Base-by-base conservation (phyloP, 2,797 vertebrate species). In the Lerista edwardsae region DNA sequence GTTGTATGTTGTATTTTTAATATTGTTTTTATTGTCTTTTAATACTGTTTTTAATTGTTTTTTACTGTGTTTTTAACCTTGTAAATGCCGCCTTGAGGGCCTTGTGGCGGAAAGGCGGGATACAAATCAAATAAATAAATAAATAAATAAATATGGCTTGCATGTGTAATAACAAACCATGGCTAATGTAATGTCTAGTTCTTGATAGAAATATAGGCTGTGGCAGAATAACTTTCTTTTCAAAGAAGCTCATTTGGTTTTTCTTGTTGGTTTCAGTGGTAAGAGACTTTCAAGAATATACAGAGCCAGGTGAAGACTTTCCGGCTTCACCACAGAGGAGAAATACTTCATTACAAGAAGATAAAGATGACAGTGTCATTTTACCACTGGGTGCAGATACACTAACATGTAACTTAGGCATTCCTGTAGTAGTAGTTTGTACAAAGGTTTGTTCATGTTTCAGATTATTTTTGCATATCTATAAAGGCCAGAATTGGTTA, bases 251-350 rank as follows among this genome's bases (percentile, higher is more conserved):
- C 36, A 84, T 88, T 85, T 88, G 88, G 9, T 79, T 91, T 29
- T 41, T 87, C 90, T 81, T 86, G 94, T 91, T 92, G 64, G 87
- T 91, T 93, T 82, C 94, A 99, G 99, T 99, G 96, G 96, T 99
- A 93, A 98, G 98, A 96, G 97, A 99, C 94, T 99, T 99, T 94
- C 99, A 99, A 95, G 98, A 99, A 92, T 99, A 99, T 85, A 92
- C 97, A 92, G 99, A 99, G 90, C 98, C 98, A 21, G 98, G 98
- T 84, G 98, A 98, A 89, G 98, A 97, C 79, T 97, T 98, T 86
- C 98, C 98, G 64, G 97, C 96, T 84, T 97, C 97, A 87, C 97
- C 98, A 27, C 98, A 98, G 94, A 97, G 98, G 95, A 98, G 98
- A 96, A 97, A 94, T 82, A 97, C 97, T 15, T 86, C 93, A 62